Conservation (phyloP, 2,113 vertebrate species). For the Phoenicopterus ruber region DNA sequence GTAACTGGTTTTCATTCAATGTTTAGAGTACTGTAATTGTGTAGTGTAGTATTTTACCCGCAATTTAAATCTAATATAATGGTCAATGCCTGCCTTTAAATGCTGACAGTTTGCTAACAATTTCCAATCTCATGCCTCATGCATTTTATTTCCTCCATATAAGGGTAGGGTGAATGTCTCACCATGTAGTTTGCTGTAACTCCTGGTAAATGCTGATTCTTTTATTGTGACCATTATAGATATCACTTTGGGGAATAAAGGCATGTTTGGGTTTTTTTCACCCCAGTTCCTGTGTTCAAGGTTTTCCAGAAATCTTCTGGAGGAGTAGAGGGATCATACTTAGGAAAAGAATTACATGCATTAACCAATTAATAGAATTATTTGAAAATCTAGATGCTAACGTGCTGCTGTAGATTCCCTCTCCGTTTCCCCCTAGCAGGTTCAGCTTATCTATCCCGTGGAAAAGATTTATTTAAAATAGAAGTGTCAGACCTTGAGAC, state of each 20-base stretch:
- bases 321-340: neutral
- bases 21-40: conserved; percentile 48
- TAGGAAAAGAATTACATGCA: neutral
- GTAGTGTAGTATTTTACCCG: neutral
- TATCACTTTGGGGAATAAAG: neutral
- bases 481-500: conserved; percentile 21
- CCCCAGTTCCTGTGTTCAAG: neutral
- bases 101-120: conserved; percentile 40
- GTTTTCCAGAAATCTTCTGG: neutral
- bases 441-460: neutral
- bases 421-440: neutral
- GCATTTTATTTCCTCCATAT: conserved; percentile 7
- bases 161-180: neutral
- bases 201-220: neutral
- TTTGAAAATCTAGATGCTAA: neutral
- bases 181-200: neutral
- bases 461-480: conserved; percentile 13
- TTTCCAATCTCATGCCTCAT: conserved; percentile 12
- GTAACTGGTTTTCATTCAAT: conserved; percentile 53
- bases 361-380: neutral
- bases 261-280: neutral
- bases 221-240: neutral
- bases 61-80: conserved; percentile 46
- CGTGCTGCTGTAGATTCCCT: neutral
- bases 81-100: conserved; percentile 47